A percentile compares a stretch with the other conserved stretches of the same genome.
Evolutionary conservation across 2,113 vertebrate genomes (phyloP).

Genomic region (Nycticorax nycticorax): DNA sequence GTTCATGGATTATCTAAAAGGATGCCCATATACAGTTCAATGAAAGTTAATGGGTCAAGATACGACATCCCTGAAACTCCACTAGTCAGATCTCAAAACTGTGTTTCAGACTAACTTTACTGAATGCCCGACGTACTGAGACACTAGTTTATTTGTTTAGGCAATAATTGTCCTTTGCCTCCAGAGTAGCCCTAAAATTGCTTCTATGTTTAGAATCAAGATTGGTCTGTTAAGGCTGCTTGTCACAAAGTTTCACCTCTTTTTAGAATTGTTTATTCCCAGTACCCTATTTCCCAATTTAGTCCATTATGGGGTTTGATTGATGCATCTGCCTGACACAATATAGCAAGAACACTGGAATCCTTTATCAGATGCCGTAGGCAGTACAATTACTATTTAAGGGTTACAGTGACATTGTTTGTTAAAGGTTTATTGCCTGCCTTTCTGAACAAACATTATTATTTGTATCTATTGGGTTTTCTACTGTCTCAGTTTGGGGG

Average conservation of each 20-base stretch:
- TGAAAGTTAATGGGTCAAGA: conserved; percentile 45
- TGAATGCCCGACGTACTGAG: conserved; percentile 64
- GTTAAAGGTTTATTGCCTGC: neutral
- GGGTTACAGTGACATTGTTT: conserved; percentile 26
- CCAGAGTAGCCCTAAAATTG: conserved; percentile 75
- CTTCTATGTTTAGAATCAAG: conserved; percentile 85
- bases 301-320: conserved; percentile 60
- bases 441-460: conserved; percentile 52
- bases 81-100: neutral
- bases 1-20: conserved; percentile 64
- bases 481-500: neutral
- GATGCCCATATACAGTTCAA: conserved; percentile 57
- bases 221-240: conserved; percentile 74
- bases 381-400: conserved; percentile 20
- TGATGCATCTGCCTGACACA: conserved; percentile 64
- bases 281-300: conserved; percentile 69
- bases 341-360: conserved; percentile 46
- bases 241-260: conserved; percentile 76
- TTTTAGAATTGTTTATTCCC: conserved; percentile 75
- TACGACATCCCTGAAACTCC: conserved; percentile 3
- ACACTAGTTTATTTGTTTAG: conserved; percentile 84
- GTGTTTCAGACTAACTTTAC: conserved; percentile 39
- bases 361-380: conserved; percentile 37
- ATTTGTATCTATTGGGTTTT: neutral
- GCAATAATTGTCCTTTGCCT: conserved; percentile 79